Base-by-base conservation (phyloP, 2,113 vertebrate genomes). In the Sterrhoptilus dennistouni region DNA sequence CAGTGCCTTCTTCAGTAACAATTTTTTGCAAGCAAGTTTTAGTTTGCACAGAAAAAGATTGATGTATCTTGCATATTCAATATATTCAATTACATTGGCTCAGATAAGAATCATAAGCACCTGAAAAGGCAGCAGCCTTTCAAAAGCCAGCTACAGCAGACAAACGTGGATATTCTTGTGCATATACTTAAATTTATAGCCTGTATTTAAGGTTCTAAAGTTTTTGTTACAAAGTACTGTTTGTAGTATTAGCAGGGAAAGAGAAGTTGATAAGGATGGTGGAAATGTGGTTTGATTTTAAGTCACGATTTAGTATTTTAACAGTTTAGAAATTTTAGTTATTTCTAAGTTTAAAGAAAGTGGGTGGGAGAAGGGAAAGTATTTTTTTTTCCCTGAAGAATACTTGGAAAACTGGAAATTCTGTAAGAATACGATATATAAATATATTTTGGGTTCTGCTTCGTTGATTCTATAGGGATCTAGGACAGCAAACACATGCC, bases 151-250 rank as follows among this genome's bases (percentile, higher is more conserved):
- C 12, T 94, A 42, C 45, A 69, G 36, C 22, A 28, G 22, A 19
- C 8, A 47, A 59, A 33, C 0, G 0, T 47, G 31, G 33, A 36
- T 85, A 14, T 60, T 85, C 22, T 53, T 29, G 6, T 40, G 25
- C 44, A 19, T 44, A 14, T 28, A 38, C 38, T 20, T 33, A 4
- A 36, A 56, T 54, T 78, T 57, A 31, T 15, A 45, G 8, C 6
- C 29, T 64, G 29, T 65, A 11, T 45, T 80, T 59, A 56, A 42
- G 12, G 22, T 80, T 68, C 11, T 49, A 23, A 56, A 59, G 3
- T 6, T 70, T 60, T 88, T 7, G 14, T 50, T 45, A 15, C 5
- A 23, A 79, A 53, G 31, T 47, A 9, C 14, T 36, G 3, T 50
- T 60, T 75, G 42, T 24, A 40, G 28, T 6, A 11, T 71, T 69